A percentile compares a stretch with the other conserved stretches of the same genome.
Evolutionary conservation across 2,888 invertebrate species (phyloP).

Genomic region (Campoplex nolae): DNA sequence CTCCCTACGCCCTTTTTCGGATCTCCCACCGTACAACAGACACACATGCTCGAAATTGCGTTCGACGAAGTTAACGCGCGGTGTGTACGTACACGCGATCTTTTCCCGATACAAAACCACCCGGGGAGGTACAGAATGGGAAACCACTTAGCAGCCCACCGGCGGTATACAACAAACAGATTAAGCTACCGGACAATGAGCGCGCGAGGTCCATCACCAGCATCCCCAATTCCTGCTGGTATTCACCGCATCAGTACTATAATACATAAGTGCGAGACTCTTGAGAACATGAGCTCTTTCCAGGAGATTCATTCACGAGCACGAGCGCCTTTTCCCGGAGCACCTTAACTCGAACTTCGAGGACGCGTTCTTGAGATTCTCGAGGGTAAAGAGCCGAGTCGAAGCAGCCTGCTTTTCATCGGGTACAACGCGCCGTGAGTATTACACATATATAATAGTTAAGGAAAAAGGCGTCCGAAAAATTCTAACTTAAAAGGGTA

Average conservation of each 20-base stretch:
- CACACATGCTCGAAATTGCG: not conserved
- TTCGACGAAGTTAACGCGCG: not conserved
- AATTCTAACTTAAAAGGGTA: no score
- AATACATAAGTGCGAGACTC: slow-evolving; percentile 42
- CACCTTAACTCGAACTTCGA: slow-evolving; percentile 3
- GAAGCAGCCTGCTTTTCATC: not conserved
- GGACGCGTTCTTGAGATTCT: not conserved
- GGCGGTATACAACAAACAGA: slow-evolving; percentile 83
- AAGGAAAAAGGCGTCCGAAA: not conserved
- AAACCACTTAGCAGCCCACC: slow-evolving; percentile 83
- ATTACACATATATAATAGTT: not conserved
- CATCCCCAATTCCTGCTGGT: slow-evolving; percentile 35
- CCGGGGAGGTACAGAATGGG: slow-evolving; percentile 76
- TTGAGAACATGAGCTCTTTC: slow-evolving; percentile 18
- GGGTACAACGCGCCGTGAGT: no score
- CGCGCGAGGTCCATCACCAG: slow-evolving; percentile 73
- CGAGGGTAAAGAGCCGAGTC: not conserved
- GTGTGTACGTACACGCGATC: slow-evolving; percentile 7
- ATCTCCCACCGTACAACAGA: slow-evolving; percentile 25
- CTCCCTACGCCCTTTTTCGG: slow-evolving; percentile 55
- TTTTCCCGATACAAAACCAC: slow-evolving; percentile 39
- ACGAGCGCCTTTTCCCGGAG: not conserved
- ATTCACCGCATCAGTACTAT: slow-evolving; percentile 31
- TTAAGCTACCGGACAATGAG: slow-evolving; percentile 81
- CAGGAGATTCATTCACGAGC: not conserved